Base-by-base conservation (phyloP, 2,888 invertebrate species). In the Conus canariensis region DNA sequence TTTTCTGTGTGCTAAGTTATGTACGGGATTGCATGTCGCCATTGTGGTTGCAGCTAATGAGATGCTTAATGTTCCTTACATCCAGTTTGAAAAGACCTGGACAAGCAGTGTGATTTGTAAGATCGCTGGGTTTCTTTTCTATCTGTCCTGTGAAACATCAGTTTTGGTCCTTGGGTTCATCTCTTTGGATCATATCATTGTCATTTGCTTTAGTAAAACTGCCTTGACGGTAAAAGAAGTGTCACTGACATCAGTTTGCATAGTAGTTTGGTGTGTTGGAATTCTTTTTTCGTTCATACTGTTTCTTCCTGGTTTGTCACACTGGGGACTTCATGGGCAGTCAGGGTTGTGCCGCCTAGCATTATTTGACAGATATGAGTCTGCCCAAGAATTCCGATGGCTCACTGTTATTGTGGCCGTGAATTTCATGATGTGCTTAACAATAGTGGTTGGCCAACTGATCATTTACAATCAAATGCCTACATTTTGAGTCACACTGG, bases 251-350 rank as follows among this genome's bases (percentile, higher is more conserved):
- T 1, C 77, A 30, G 77, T 30, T 30, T 25, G 77, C 30, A 8
- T 4, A 74, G 70, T 30, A 7, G 9, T 16, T 10, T 77, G 77
- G 77, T 25, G 8, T 7, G 16, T 7, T 77, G 77, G 77, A 30
- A 77, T 77, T 9, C 1, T 25, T 7, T 16, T 77, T 9, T 77
- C 77, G 9, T 9, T 77, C 1, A 25, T 77, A 30, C 77, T 45
- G 10, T 25, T 77, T 77, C 77, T 77, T 77, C 77, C 77, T 77
- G 77, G 77, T 25, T 30, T 77, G 25, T 77, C 77, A 77, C 77
- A 77, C 25, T 77, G 77, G 77, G 77, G 77, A 25, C 77, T 77
- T 16, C 14, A 25, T 30, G 5, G 30, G 9, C 77, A 77, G 25
- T 77, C 77, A 1, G 77, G 77, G 4, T 9, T 77, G 7, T 77